These are phyloP conservation scores for Apodemia arnacis DNA, from an alignment of 2,888 invertebrate species.

Conservation along the genomic window DNA sequence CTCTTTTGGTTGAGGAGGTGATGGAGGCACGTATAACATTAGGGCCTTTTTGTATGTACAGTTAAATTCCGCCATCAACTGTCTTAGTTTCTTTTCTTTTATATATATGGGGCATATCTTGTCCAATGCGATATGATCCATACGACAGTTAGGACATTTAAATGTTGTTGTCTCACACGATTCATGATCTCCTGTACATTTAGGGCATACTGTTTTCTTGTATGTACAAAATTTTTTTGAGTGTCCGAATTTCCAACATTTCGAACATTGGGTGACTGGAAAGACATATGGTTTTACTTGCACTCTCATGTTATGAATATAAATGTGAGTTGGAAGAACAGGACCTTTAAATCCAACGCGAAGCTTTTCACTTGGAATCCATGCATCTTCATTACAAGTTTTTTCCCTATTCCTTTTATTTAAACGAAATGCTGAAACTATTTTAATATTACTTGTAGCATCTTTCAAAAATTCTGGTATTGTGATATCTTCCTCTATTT, in stretches of 20 bases:
- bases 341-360: conserved; percentile 18
- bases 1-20: no score
- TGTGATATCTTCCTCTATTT: background rate
- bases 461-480: background rate
- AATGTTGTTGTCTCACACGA: background rate
- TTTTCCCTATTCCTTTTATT: background rate
- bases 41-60: background rate
- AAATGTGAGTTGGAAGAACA: background rate
- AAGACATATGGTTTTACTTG: background rate
- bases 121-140: background rate
- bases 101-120: background rate
- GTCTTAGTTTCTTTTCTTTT: background rate
- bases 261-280: conserved; percentile 4
- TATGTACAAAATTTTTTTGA: background rate
- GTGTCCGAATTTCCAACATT: conserved; percentile 16
- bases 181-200: background rate
- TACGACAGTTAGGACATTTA: background rate
- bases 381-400: background rate
- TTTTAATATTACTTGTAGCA: background rate
- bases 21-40: no score
- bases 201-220: background rate
- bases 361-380: conserved; percentile 6
- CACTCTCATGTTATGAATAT: background rate
- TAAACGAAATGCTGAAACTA: background rate
- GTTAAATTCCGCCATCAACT: background rate